Conservation (phyloP, 2,797 vertebrate species). For the Sebastes nivosus region DNA sequence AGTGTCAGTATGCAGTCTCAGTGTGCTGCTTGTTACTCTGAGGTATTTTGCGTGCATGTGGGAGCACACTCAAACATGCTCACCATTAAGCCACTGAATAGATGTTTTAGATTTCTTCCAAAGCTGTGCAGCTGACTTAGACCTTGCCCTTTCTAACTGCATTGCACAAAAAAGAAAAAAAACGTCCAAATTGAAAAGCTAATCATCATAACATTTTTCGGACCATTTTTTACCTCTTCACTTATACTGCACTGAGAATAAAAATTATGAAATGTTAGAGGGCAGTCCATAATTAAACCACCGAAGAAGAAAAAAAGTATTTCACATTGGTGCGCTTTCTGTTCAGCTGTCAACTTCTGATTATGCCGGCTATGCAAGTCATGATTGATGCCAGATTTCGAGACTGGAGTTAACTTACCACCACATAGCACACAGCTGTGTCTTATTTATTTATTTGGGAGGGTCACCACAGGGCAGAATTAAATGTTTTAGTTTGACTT, state of each 20-base stretch:
- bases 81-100: conserved; percentile 1
- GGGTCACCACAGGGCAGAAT: background rate
- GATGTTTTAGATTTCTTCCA: conserved; percentile 50
- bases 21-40: background rate
- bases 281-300: background rate
- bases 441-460: background rate
- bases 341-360: conserved; percentile 5
- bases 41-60: conserved; percentile 34
- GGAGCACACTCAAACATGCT: conserved; percentile 6
- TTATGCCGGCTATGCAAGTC: background rate
- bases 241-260: too few species aligned
- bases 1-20: background rate
- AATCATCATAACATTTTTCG: too few species aligned
- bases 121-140: too few species aligned
- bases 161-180: too few species aligned
- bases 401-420: background rate
- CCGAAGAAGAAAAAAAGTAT: background rate
- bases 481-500: background rate
- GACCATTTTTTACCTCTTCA: too few species aligned
- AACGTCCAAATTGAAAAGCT: too few species aligned
- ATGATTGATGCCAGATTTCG: background rate
- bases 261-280: background rate
- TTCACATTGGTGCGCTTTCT: background rate
- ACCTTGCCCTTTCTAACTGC: too few species aligned
- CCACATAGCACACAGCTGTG: background rate